Percentiles rank a stretch among this genome's conserved stretches.
These are phyloP conservation scores for Pseudomyrmex dendroicus DNA, from an alignment of 1,140 invertebrate genomes.

Conservation along the genomic window DNA sequence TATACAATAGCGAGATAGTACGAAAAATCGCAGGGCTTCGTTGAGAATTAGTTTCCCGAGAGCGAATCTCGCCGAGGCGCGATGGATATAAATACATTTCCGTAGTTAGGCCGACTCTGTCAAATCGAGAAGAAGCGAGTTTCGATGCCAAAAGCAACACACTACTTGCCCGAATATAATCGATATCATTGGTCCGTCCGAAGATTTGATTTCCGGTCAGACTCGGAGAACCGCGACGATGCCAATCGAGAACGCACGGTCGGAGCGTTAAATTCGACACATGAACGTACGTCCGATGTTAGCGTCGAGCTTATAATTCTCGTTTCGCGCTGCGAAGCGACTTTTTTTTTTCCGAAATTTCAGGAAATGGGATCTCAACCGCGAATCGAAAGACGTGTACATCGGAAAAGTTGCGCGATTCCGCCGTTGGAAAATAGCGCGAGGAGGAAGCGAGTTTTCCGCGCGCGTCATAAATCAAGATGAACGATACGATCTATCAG, in stretches of 20 bases:
- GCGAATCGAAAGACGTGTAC: conserved; percentile 5
- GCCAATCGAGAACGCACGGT: not conserved
- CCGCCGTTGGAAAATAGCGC: conserved; percentile 25
- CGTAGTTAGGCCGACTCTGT: conserved; percentile 45
- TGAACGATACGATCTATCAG: conserved; percentile 67
- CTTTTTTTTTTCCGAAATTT: conserved; percentile 20
- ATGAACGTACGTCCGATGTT: no score
- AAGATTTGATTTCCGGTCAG: conserved; percentile 18
- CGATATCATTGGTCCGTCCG: conserved; percentile 39
- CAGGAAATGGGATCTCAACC: conserved; percentile 17
- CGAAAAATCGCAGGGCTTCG: conserved; percentile 47
- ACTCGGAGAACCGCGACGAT: not conserved
- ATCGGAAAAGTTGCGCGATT: conserved; percentile 9
- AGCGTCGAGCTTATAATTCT: no score
- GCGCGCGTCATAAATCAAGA: conserved; percentile 65
- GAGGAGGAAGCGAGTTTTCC: conserved; percentile 11
- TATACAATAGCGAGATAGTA: conserved; percentile 30
- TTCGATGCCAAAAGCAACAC: conserved; percentile 57
- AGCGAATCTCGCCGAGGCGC: not conserved
- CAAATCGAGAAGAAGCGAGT: conserved; percentile 19
- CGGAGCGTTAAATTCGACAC: no score
- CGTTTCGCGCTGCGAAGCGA: not conserved
- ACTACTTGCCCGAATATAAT: conserved; percentile 36
- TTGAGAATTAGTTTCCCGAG: conserved; percentile 34
- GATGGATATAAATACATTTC: conserved; percentile 41